Evolutionary conservation across 1,140 invertebrate genomes (phyloP).

Genomic region (Zaprionus vittiger): DNA sequence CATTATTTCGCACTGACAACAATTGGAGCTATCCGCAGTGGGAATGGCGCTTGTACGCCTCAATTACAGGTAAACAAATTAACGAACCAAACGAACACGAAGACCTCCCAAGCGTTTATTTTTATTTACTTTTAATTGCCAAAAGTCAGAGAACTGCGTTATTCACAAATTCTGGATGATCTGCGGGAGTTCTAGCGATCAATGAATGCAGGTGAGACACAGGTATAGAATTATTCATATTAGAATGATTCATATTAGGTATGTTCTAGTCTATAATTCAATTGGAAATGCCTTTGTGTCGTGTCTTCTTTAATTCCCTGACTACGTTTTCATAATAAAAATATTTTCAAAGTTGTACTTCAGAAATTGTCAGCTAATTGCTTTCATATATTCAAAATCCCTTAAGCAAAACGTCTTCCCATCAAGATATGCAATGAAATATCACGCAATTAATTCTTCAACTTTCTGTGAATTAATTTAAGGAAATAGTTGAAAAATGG

Average conservation of each 20-base stretch:
- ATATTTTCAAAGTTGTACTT: too few species aligned
- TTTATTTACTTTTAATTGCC: constrained; percentile 9
- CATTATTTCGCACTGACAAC: constrained; percentile 17
- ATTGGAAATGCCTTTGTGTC: too few species aligned
- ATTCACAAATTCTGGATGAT: neutral
- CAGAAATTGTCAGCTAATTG: too few species aligned
- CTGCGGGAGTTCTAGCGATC: neutral
- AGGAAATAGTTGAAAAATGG: neutral
- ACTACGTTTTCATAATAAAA: too few species aligned
- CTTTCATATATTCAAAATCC: too few species aligned
- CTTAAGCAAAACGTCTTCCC: neutral
- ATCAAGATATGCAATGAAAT: neutral
- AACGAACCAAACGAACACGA: neutral
- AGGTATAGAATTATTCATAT: too few species aligned
- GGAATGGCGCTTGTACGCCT: neutral
- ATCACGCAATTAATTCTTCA: neutral
- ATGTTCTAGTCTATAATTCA: too few species aligned
- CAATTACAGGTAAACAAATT: constrained; percentile 19
- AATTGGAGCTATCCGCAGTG: neutral
- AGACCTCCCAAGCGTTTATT: constrained; percentile 1
- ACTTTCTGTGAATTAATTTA: neutral
- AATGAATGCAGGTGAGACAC: neutral
- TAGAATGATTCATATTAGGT: too few species aligned
- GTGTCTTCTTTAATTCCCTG: too few species aligned
- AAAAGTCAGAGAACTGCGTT: neutral